Evolutionary conservation across 2,113 vertebrate genomes (phyloP).

Genomic region (Apteryx owenii): DNA sequence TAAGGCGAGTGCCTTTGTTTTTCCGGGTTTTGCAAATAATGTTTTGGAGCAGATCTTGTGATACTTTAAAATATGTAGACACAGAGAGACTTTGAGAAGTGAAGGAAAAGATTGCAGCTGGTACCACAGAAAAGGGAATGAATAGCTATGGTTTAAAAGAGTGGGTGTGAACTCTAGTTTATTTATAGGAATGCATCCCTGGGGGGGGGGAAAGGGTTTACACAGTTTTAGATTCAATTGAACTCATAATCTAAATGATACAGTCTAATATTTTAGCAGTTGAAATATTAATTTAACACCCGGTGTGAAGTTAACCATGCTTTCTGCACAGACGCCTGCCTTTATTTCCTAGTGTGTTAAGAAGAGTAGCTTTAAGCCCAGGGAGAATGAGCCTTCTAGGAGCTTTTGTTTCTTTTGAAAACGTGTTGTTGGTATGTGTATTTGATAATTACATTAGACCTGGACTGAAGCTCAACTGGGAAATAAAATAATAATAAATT

Average conservation of each 20-base stretch:
- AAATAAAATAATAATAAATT: constrained; percentile 62
- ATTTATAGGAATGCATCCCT: constrained; percentile 75
- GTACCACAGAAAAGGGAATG: constrained; percentile 52
- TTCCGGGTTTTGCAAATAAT: constrained; percentile 62
- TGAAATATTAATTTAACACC: constrained; percentile 76
- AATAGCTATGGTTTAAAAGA: constrained; percentile 71
- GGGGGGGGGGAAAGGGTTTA: constrained; percentile 59
- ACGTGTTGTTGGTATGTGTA: constrained; percentile 40
- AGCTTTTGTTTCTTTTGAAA: constrained; percentile 59
- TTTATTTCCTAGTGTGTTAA: constrained; percentile 35
- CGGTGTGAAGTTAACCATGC: constrained; percentile 59
- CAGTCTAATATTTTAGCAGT: constrained; percentile 67
- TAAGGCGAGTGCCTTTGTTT: constrained; percentile 72
- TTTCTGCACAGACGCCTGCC: constrained; percentile 37
- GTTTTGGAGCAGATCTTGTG: constrained; percentile 67
- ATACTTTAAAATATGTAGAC: constrained; percentile 42
- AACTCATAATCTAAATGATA: constrained; percentile 73
- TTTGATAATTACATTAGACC: constrained; percentile 67
- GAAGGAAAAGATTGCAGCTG: constrained; percentile 64
- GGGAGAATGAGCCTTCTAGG: constrained; percentile 50
- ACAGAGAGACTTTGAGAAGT: neutral
- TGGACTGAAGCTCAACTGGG: constrained; percentile 23
- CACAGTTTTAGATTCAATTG: constrained; percentile 70
- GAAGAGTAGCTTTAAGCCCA: constrained; percentile 36
- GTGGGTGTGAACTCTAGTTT: constrained; percentile 75